Base-by-base conservation (phyloP, 2,888 invertebrate species). In the Stegophylla sp. region DNA sequence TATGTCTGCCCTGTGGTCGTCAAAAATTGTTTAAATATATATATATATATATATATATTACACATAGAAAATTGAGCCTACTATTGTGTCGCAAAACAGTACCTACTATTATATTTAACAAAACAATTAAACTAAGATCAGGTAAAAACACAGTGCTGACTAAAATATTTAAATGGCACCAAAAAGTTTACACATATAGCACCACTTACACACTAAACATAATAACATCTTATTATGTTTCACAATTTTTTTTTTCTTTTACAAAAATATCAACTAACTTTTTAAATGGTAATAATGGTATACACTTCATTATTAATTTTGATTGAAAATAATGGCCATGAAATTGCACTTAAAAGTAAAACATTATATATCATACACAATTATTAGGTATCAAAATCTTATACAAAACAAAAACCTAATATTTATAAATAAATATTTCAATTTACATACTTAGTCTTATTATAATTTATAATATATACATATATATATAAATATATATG, bases 161-260 rank as follows among this genome's bases (percentile, higher is more conserved):
- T 79, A 69, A 79, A 79, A 63, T 59, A 61, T 79, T 71, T 61
- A 79, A 79, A 79, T 79, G 79, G 79, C 79, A 79, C 79, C 79
- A 79, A 79, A 71, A 79, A 79, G 67, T 71, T 69, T 79, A 79
- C 79, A 71, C 69, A 71, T 79, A 79, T 79, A 79, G 79, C 79
- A 79, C 79, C 69, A 61, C 79, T 79, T 79, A 79, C 61, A 71
- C 4, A 63, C 61, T 79, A 71, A 66, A 71, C 51, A n/a, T 61
- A 79, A 79, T 71, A 67, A 77, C 67, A 56, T 67, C 66, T 77
- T 45, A 43, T 45, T 61, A 79, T 13, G 48, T 61, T 71, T 79
- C 41, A 79, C 45, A 69, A 34, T 63, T 59, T 79, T 28, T 48
- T 61, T 59, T 79, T 28, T 48, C 48, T 59, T 71, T 45, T 79